Evolutionary conservation across 2,113 vertebrate genomes (phyloP), one percentile per base, ranked within the genome.

Genomic region (Paralichthys olivaceus): DNA sequence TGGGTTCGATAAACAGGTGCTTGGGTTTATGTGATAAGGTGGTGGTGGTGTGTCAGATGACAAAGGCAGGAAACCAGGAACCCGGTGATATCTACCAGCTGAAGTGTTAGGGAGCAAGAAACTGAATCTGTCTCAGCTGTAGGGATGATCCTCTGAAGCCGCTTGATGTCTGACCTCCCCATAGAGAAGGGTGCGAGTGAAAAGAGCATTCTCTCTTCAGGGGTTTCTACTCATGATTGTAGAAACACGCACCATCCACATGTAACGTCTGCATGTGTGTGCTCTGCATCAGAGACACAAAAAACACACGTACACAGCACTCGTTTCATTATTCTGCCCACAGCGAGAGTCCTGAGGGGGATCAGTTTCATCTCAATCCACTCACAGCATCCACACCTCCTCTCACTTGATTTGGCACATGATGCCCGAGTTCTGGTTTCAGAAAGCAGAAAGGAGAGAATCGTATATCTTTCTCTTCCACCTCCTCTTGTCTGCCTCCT

Each of bases 361-460:
- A 61, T 68, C 20, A 2, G 56, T 81, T 84, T 87, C 81, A 89
- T 83, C 89, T 65, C 5, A 6, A 59, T 45, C 69, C 69, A 80
- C 32, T 8, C 51, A 56, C 59, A 58, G 29, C 62, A 60, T 62
- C 69, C 32, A 62, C 65, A 72, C 58, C 67, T 61, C 63, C 69
- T 19, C 49, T 79, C 67, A 37, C 67, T 67, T 22, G 29, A 71
- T 51, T 69, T 66, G 57, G 29, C 70, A 23, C 72, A 67, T 64
- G 32, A 53, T 53, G 1, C 23, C 25, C 2, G 56, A 58, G 56
- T 29, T 58, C 26, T 3, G 56, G 56, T 58, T 58, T 58, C 23
- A 26, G 4, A 29, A 19, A 54, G 20, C 5, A 22, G 7, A 32
- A 32, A 15, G 55, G 55, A 57, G 54, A 56, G 5, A 57, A 57